Base-by-base conservation (phyloP, 2,888 invertebrate species). In the Ferdinandea cuprea region DNA sequence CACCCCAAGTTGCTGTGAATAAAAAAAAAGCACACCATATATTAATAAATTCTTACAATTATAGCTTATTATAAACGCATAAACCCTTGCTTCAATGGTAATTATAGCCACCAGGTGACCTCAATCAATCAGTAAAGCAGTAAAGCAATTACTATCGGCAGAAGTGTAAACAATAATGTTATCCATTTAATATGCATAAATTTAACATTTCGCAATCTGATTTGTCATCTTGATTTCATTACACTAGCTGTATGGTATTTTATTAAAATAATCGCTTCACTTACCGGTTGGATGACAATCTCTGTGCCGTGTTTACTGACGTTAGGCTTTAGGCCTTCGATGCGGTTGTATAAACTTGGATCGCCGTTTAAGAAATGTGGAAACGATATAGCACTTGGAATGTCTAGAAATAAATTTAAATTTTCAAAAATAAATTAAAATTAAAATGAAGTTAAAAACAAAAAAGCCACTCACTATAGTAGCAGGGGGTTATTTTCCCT, bases 371-470 rank as follows among this genome's bases (percentile, higher is more conserved):
- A 92, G 87, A 95, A 96, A 87, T 95, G 95, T 0, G 95, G 95
- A 88, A 92, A 93, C 0, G 95, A 95, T 35, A 95, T 90, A n/a
- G 94, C 93, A n/a, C 95, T 92, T 0, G 96, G 96, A 69, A 95
- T 93, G 89, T 92, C 94, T 94, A 86, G 6, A 88, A 86, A 21
- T 21, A 40, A 15, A 40, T 21, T n/a, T 13, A 40, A 3, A 4
- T 19, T 44, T 11, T 3, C 17, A 17, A 19, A 25, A 25, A 25
- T 25, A 25, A 25, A 5, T 25, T 25, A 5, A 2, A 25, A 2
- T 25, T 25, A 2, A 25, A 25, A n/a, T 13, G n/a, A 4, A 6
- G 5, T n/a, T 1, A 6, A 37, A 35, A 5, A 0, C 3, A 7
- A 15, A 7, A 2, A 40, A 15, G 15, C 3, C 2, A 86, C 93